Evolutionary conservation across 2,888 invertebrate species (phyloP).

Genomic region (Oxytorus armatus): DNA sequence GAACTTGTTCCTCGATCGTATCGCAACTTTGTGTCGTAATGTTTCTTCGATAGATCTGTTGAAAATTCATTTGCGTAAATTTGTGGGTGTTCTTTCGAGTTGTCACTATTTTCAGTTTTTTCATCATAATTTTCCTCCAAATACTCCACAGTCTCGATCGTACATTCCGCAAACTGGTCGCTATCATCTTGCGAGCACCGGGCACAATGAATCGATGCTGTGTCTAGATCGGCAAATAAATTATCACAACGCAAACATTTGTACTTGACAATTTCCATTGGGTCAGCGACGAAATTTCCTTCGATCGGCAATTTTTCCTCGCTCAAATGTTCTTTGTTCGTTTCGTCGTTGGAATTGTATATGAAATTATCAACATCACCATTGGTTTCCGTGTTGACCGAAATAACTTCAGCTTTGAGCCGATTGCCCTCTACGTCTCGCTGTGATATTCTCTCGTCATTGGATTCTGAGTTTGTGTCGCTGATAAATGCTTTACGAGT

Average conservation of each 20-base stretch:
- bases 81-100: neutral
- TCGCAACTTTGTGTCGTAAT: neutral
- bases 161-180: conserved; percentile 4
- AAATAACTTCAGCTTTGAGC: neutral
- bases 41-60: neutral
- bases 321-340: conserved; percentile 12
- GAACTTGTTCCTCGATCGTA: neutral
- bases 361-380: neutral
- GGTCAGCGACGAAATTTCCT: conserved; percentile 7
- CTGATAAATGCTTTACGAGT: neutral
- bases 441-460: conserved; percentile 2
- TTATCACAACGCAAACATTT: conserved; percentile 70
- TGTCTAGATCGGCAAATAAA: conserved; percentile 64
- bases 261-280: conserved; percentile 62
- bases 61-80: neutral
- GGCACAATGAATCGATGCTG: conserved; percentile 66
- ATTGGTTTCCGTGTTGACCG: neutral
- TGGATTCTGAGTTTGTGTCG: neutral
- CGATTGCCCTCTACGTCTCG: neutral
- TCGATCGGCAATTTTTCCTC: conserved; percentile 30
- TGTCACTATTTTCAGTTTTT: neutral
- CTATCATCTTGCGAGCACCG: conserved; percentile 55
- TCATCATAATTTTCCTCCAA: conserved; percentile 43
- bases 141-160: conserved; percentile 20
- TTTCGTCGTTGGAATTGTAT: neutral